Conservation (phyloP, 2,113 vertebrate species). For the Brachyhypopomus occidentalis region DNA sequence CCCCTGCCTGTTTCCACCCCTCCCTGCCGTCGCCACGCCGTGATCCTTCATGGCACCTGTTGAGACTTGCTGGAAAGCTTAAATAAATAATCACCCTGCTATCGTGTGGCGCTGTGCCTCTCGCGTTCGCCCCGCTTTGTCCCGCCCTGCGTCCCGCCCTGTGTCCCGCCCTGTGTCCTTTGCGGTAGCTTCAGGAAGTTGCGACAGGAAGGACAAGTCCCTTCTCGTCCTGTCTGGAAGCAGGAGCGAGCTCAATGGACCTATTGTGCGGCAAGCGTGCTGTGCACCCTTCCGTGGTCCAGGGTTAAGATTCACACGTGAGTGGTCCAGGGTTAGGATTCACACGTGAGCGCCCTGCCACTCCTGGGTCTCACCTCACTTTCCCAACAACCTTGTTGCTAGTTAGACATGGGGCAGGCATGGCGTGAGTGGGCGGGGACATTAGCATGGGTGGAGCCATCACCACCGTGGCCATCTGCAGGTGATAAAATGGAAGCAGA, state of each 20-base stretch:
- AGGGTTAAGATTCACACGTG: conserved; percentile 34
- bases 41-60: conserved; percentile 18
- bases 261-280: conserved; percentile 56
- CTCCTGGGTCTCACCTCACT: neutral
- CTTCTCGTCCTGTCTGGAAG: conserved; percentile 60
- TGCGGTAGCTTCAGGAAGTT: conserved; percentile 58
- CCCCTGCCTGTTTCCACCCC: neutral
- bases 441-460: conserved; percentile 26
- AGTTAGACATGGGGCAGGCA: conserved; percentile 13
- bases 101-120: conserved; percentile 56
- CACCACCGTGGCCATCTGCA: conserved; percentile 40
- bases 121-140: conserved; percentile 36
- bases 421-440: conserved; percentile 19
- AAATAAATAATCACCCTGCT: conserved; percentile 71
- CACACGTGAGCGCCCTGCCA: neutral
- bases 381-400: conserved; percentile 40
- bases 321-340: conserved; percentile 28
- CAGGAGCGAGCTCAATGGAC: conserved; percentile 56
- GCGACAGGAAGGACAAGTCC: conserved; percentile 65
- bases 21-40: neutral
- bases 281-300: conserved; percentile 16
- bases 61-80: conserved; percentile 60
- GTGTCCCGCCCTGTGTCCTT: conserved; percentile 2
- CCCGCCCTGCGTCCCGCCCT: conserved; percentile 12
- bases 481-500: conserved; percentile 46